Evolutionary conservation across 2,797 vertebrate species (phyloP).

Genomic region (Apogon hyalosoma): DNA sequence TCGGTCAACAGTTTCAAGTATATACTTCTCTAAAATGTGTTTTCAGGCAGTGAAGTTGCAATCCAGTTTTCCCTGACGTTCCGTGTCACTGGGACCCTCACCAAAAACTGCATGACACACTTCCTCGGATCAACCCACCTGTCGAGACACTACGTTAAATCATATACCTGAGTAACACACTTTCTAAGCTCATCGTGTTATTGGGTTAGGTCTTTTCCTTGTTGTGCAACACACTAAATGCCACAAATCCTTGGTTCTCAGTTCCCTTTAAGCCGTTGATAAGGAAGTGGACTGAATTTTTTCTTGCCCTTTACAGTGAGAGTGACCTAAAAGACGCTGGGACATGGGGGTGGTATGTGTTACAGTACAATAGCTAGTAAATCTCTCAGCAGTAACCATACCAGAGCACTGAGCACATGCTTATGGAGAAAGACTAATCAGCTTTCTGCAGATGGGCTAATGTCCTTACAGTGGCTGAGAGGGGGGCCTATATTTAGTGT

Average conservation of each 20-base stretch:
- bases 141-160: slow-evolving; percentile 18
- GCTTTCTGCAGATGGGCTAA: slow-evolving; percentile 84
- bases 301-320: slow-evolving; percentile 42
- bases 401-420: slow-evolving; percentile 66
- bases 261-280: slow-evolving; percentile 69
- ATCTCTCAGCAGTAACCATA: slow-evolving; percentile 67
- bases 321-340: slow-evolving; percentile 51
- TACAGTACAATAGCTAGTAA: slow-evolving; percentile 72
- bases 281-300: slow-evolving; percentile 72
- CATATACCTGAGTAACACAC: slow-evolving; percentile 17
- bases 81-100: background rate
- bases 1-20: no score
- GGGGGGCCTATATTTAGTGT: slow-evolving; percentile 80
- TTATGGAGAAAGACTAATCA: slow-evolving; percentile 80
- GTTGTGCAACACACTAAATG: slow-evolving; percentile 62
- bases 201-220: slow-evolving; percentile 32
- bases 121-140: slow-evolving; percentile 8
- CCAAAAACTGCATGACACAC: background rate
- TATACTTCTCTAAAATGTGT: background rate
- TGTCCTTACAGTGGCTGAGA: slow-evolving; percentile 80
- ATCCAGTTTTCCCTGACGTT: background rate
- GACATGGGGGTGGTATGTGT: slow-evolving; percentile 57
- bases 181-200: slow-evolving; percentile 32
- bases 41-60: background rate
- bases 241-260: slow-evolving; percentile 58